phyloP scores from a whole-genome alignment of 2,113 vertebrate genomes.

The Calyptomena viridis region DNA sequence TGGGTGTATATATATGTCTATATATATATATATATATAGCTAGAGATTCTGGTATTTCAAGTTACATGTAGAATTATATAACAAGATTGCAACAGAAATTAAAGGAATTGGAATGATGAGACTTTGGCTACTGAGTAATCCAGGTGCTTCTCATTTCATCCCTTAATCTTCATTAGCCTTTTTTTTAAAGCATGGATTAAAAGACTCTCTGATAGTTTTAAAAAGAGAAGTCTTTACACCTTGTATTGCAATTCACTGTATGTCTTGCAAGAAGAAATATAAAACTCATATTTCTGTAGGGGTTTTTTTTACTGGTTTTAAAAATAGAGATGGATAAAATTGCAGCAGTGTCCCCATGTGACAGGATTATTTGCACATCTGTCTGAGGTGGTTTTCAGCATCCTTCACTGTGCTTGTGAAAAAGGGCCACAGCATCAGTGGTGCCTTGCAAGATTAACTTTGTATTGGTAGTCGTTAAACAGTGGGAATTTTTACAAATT shows the following conservation, averaged over 20 bases:
- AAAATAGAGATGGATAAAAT: neutral
- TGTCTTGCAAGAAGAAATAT: neutral
- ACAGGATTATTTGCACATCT: conserved; percentile 4
- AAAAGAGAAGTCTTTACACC: neutral
- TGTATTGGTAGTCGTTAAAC: neutral
- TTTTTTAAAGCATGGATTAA: neutral
- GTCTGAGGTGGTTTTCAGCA: neutral
- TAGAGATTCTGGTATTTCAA: neutral
- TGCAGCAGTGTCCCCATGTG: neutral
- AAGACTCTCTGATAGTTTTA: neutral
- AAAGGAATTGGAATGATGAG: neutral
- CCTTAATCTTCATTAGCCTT: neutral
- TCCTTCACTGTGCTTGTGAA: neutral
- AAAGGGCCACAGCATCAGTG: neutral
- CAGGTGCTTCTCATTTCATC: neutral
- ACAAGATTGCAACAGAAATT: neutral
- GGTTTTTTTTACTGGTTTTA: neutral
- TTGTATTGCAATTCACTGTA: neutral
- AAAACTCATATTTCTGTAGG: neutral
- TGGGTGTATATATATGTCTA: too few species aligned
- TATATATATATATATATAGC: too few species aligned
- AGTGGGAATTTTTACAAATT: neutral
- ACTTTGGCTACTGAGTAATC: neutral
- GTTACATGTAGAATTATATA: neutral
- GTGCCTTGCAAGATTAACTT: neutral